These are phyloP conservation scores for Propsilocerus akamusi DNA, from an alignment of 1,140 invertebrate species.

Conservation along the genomic window DNA sequence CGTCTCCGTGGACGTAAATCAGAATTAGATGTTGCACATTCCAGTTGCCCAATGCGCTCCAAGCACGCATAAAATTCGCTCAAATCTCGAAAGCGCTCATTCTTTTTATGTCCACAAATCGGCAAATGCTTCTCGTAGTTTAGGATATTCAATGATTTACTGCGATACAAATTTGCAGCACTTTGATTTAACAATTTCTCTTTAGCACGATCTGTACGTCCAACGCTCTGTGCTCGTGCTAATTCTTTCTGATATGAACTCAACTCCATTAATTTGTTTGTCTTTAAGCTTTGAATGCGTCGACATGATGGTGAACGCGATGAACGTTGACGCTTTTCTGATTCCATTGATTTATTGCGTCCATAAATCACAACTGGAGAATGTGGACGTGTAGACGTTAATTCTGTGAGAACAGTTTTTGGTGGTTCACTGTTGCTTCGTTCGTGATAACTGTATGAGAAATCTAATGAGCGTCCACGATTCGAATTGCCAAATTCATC, in stretches of 20 bases:
- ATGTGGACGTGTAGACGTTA: background rate
- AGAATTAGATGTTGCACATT: constrained; percentile 47
- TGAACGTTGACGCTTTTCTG: constrained; percentile 11
- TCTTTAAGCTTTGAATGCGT: constrained; percentile 33
- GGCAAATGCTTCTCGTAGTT: constrained; percentile 17
- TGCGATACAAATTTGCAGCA: constrained; percentile 15
- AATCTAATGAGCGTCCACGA: constrained; percentile 18
- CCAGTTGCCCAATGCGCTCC: constrained; percentile 66
- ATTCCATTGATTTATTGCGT: constrained; percentile 12
- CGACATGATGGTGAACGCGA: constrained; percentile 40
- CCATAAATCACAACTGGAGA: constrained; percentile 8
- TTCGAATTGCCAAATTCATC: constrained; percentile 9
- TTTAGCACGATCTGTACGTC: constrained; percentile 27
- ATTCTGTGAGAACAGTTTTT: background rate
- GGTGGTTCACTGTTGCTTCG: constrained; percentile 9
- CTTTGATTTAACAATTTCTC: constrained; percentile 18
- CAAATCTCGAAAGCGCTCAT: constrained; percentile 63
- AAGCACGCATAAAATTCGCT: constrained; percentile 71
- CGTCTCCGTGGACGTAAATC: constrained; percentile 48
- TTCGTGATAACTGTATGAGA: constrained; percentile 19
- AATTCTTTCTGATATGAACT: constrained; percentile 21
- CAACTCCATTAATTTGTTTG: constrained; percentile 13
- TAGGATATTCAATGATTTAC: constrained; percentile 15
- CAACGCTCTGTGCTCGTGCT: constrained; percentile 37
- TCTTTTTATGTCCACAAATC: constrained; percentile 36